A percentile compares a stretch with the other conserved stretches of the same genome.
phyloP scores from a whole-genome alignment of 2,797 vertebrate genomes.

The Enteromius paludinosus region DNA sequence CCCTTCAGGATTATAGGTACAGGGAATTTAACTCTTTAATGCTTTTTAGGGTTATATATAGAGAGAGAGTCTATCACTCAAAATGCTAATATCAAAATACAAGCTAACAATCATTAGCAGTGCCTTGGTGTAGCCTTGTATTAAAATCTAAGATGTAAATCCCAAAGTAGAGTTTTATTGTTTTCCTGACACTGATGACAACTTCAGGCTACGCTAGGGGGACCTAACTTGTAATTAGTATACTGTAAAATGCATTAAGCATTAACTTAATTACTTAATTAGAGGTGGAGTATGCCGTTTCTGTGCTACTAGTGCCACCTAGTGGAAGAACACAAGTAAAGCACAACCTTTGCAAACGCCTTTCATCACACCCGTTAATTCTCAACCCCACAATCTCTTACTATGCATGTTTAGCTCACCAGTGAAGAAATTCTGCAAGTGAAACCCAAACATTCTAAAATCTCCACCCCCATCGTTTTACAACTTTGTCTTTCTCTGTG shows the following conservation, averaged over 20 bases:
- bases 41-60: background rate
- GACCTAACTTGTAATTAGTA: background rate
- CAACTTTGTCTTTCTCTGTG: background rate
- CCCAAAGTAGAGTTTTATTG: background rate
- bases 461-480: background rate
- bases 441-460: background rate
- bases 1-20: background rate
- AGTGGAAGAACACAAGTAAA: background rate
- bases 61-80: background rate
- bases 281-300: background rate
- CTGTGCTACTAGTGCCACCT: background rate
- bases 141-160: background rate
- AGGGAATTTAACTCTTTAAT: background rate
- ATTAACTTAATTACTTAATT: background rate
- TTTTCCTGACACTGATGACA: background rate
- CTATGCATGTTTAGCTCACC: background rate
- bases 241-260: background rate
- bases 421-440: background rate
- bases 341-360: background rate
- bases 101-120: background rate
- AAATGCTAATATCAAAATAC: background rate
- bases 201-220: background rate
- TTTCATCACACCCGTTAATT: background rate
- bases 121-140: background rate
- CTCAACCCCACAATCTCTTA: background rate